A percentile compares a stretch with the other conserved stretches of the same genome.
These are phyloP conservation scores for Anguilla obscura DNA, from an alignment of 2,797 vertebrate genomes.

Conservation along the genomic window DNA sequence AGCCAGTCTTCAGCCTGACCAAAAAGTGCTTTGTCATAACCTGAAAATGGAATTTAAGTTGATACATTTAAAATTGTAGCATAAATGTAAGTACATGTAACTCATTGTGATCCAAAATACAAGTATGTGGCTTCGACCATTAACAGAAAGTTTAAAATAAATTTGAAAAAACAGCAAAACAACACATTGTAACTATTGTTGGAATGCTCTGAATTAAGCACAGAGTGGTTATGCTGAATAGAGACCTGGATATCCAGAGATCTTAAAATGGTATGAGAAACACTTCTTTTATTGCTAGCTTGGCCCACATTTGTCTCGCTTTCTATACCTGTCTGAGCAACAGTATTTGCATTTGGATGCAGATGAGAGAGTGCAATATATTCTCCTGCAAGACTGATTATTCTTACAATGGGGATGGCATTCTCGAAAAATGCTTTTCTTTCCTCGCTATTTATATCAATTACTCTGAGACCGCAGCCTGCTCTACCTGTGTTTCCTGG, in stretches of 20 bases:
- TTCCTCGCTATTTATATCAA: conserved; percentile 37
- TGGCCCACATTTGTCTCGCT: conserved; percentile 11
- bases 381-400: background rate
- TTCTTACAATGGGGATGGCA: conserved; percentile 32
- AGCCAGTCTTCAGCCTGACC: background rate
- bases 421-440: conserved; percentile 27
- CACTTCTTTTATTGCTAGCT: conserved; percentile 13
- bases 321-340: background rate
- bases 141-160: background rate
- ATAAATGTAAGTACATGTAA: too few species aligned
- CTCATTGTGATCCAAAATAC: background rate
- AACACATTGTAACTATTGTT: background rate
- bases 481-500: conserved; percentile 36
- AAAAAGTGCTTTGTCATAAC: background rate
- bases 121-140: background rate
- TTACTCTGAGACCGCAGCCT: conserved; percentile 40
- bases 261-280: background rate
- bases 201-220: background rate
- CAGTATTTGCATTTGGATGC: conserved; percentile 23
- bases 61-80: background rate
- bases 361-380: background rate
- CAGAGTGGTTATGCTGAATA: background rate
- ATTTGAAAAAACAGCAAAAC: background rate
- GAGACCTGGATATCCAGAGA: background rate
- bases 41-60: background rate